phyloP scores from a whole-genome alignment of 2,888 invertebrate genomes.

The Xestia sexstrigata region DNA sequence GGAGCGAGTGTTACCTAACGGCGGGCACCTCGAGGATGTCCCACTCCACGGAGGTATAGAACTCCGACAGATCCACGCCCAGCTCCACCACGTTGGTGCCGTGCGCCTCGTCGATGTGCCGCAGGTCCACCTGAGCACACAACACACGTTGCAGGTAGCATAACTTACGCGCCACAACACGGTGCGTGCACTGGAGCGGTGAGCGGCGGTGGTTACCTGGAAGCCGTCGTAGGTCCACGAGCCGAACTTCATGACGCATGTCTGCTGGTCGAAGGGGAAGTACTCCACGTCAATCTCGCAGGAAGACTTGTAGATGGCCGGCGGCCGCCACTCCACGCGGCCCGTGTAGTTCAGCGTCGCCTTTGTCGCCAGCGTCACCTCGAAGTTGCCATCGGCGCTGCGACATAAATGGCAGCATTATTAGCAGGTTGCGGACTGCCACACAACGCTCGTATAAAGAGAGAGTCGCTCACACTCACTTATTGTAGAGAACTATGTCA shows the following conservation, averaged over 20 bases:
- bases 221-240: slow-evolving; percentile 99
- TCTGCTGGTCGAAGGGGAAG: slow-evolving; percentile 98
- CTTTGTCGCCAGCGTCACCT: slow-evolving; percentile 97
- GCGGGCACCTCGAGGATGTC: slow-evolving; percentile 99
- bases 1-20: slow-evolving; percentile 91
- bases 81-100: slow-evolving; percentile 97
- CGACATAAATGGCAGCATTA: slow-evolving; percentile 35
- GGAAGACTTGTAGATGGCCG: slow-evolving; percentile 98
- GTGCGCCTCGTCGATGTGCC: slow-evolving; percentile 97
- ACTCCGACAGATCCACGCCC: slow-evolving; percentile 99
- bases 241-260: slow-evolving; percentile 97
- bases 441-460: background rate
- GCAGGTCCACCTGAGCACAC: slow-evolving; percentile 94
- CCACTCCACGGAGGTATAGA: slow-evolving; percentile 99
- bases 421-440: slow-evolving; percentile 1
- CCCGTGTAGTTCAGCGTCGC: slow-evolving; percentile 97
- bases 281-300: slow-evolving; percentile 98
- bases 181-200: background rate
- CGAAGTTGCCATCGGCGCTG: slow-evolving; percentile 98
- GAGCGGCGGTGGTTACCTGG: slow-evolving; percentile 91
- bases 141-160: slow-evolving; percentile 5
- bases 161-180: background rate
- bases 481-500: slow-evolving; percentile 98
- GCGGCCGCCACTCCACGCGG: slow-evolving; percentile 98
- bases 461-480: slow-evolving; percentile 93